phyloP scores from a whole-genome alignment of 1,140 invertebrate genomes.

The Nylanderia fulva region DNA sequence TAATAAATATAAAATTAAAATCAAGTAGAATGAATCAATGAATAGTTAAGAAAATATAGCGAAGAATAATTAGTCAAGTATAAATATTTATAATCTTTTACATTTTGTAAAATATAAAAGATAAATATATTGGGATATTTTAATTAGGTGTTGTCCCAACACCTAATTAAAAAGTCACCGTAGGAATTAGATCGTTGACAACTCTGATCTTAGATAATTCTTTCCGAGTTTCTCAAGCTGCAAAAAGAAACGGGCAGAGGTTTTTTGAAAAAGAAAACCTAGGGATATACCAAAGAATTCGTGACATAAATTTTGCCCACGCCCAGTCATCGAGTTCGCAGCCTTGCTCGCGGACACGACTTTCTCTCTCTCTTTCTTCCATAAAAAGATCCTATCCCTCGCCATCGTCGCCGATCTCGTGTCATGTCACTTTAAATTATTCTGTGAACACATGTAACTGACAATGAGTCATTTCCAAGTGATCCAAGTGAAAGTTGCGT shows the following conservation, averaged over 20 bases:
- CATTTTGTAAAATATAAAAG: neutral
- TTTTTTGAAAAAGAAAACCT: conserved; percentile 15
- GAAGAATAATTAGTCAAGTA: neutral
- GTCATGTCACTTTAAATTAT: conserved; percentile 36
- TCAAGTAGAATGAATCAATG: no score
- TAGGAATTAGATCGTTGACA: conserved; percentile 21
- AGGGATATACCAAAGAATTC: conserved; percentile 34
- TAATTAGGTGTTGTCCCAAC: conserved; percentile 14
- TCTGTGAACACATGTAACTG: conserved; percentile 12
- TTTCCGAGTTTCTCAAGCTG: conserved; percentile 11
- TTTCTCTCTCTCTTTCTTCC: neutral
- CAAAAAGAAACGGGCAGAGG: conserved; percentile 26
- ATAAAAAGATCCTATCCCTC: neutral
- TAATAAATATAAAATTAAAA: neutral
- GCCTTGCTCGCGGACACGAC: conserved; percentile 21
- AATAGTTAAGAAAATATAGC: neutral
- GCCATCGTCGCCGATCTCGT: conserved; percentile 38
- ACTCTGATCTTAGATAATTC: conserved; percentile 33
- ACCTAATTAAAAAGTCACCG: conserved; percentile 41
- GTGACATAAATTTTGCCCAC: conserved; percentile 75
- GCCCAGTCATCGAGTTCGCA: conserved; percentile 54
- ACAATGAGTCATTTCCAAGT: neutral
- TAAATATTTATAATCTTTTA: neutral
- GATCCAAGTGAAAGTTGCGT: neutral
- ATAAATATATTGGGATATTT: neutral